phyloP scores from a whole-genome alignment of 2,113 vertebrate genomes.

The Rana temporaria region DNA sequence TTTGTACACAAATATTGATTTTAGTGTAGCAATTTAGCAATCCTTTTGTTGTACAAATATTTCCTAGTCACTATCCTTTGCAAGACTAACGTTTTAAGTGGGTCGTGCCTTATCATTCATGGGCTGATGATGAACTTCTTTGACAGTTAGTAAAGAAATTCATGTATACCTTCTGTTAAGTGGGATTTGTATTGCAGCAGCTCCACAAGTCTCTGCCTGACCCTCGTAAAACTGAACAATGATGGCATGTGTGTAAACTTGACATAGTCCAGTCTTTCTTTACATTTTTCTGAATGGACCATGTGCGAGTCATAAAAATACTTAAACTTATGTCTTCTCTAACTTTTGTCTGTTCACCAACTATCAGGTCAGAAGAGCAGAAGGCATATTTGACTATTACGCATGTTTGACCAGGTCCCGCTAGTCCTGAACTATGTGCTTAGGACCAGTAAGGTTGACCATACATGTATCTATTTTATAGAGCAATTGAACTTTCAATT shows the following conservation, averaged over 20 bases:
- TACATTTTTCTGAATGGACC: slow-evolving; percentile 18
- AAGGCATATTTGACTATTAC: not conserved
- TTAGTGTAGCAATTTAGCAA: not conserved
- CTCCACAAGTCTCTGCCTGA: not conserved
- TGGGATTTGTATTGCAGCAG: too few relatives aligned
- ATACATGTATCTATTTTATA: too few relatives aligned
- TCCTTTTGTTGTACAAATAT: not conserved
- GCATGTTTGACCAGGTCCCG: too few relatives aligned
- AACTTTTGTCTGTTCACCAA: slow-evolving; percentile 9
- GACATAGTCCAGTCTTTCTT: not conserved
- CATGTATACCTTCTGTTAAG: not conserved
- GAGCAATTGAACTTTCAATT: too few relatives aligned
- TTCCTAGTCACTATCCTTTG: not conserved
- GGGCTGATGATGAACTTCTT: not conserved
- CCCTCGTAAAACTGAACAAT: not conserved
- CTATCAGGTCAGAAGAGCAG: not conserved
- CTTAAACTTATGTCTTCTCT: not conserved
- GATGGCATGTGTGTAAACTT: not conserved
- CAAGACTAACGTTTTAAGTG: not conserved
- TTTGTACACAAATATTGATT: not conserved
- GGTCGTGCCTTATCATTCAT: not conserved
- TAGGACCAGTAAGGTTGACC: too few relatives aligned
- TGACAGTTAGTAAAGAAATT: not conserved
- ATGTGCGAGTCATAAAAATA: not conserved
- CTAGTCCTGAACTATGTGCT: not conserved